These are phyloP conservation scores for Ormyrus thymus DNA, from an alignment of 2,888 invertebrate genomes.

Conservation along the genomic window DNA sequence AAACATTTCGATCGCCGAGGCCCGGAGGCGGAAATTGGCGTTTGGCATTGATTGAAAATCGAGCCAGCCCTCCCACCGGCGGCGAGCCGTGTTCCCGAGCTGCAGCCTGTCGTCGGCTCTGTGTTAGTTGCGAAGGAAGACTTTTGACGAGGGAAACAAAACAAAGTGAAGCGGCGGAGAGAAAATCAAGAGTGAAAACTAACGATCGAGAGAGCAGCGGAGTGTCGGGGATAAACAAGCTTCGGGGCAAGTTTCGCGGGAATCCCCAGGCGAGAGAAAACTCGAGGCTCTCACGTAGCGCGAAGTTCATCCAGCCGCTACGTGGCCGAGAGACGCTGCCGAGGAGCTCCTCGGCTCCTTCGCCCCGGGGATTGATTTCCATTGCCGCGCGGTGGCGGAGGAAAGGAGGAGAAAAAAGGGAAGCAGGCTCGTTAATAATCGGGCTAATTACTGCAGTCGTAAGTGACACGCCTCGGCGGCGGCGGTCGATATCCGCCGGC, in stretches of 20 bases:
- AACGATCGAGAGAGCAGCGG: constrained; percentile 55
- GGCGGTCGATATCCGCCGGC: constrained; percentile 16
- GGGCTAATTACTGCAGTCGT: constrained; percentile 58
- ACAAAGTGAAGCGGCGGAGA: constrained; percentile 16
- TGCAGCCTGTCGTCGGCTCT: background rate
- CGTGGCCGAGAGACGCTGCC: background rate
- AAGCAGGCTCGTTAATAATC: constrained; percentile 59
- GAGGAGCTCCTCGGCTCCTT: background rate
- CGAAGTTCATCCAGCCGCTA: constrained; percentile 64
- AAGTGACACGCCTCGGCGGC: background rate
- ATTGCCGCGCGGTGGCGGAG: background rate
- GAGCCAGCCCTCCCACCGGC: background rate
- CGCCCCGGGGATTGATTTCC: no score
- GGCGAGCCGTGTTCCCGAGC: background rate
- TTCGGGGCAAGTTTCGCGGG: no score
- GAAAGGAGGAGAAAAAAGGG: background rate
- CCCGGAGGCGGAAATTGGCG: background rate
- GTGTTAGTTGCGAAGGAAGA: constrained; percentile 16
- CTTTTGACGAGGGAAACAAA: constrained; percentile 20
- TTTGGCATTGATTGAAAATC: background rate
- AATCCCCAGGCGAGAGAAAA: constrained; percentile 49
- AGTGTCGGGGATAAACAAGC: no score
- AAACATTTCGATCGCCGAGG: no score
- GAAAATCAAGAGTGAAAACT: constrained; percentile 54
- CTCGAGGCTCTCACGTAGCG: constrained; percentile 63